Base-by-base conservation (phyloP, 1,140 invertebrate species). In the Chlorops oryzae region DNA sequence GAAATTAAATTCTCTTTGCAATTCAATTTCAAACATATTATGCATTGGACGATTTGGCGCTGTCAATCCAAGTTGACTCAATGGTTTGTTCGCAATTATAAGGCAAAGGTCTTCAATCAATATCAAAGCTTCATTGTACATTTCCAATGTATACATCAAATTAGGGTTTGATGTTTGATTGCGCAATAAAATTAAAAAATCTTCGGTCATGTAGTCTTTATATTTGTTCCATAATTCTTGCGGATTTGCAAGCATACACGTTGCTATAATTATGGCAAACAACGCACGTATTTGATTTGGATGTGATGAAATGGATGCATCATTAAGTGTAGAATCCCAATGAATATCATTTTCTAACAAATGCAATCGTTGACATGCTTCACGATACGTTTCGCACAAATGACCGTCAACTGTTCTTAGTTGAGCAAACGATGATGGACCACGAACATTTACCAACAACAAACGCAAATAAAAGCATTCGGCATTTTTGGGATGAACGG, bases 391-490 rank as follows among this genome's bases (percentile, higher is more conserved):
- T 1, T 42, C 45, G 58, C 58, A 70, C 44, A 71, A 23, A 20
- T 51, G 5, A 52, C 68, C 69, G 58, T 75, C 51, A 34, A 75
- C 63, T 43, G 61, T 76, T 62, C 56, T 53, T 22, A 76, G 51
- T 38, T 53, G 17, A 59, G 62, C 37, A 56, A 75, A 75, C 35
- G 62, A 73, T 39, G 52, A 73, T 48, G 73, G 63, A 22, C 74
- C 72, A 51, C 46, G 50, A 24, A 77, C 59, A 43, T 70, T 60
- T 45, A 61, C 45, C 43, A 75, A 56, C 37, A 77, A 57, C 44
- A 77, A 45, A 23, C 69, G 58, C 35, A 77, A 58, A 57, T 66
- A 66, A 52, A 61, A 75, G 41, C 70, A 74, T 61, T 73, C 71
- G 28, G 18, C 35, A 25, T 65, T 55, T 5, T 65, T 74, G 25